Conservation (phyloP, 2,797 vertebrate genomes). For the Ciconia nigra region DNA sequence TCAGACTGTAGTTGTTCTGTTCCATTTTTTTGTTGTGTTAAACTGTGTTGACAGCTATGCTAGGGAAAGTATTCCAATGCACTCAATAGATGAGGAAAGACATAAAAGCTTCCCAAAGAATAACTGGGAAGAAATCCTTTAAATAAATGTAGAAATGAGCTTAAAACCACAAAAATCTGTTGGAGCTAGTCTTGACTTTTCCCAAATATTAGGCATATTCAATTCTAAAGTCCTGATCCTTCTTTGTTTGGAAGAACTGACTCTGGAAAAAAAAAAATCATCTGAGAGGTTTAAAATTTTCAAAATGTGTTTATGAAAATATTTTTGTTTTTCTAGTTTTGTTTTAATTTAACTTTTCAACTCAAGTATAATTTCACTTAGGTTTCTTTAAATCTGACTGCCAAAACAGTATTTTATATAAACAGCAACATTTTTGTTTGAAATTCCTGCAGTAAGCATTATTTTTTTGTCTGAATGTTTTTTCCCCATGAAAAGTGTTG, state of each 20-base stretch:
- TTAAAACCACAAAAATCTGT: not conserved
- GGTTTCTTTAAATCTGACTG: not conserved
- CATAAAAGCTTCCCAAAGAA: not conserved
- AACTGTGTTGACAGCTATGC: slow-evolving; percentile 8
- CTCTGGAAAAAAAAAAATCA: not conserved
- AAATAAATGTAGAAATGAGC: not conserved
- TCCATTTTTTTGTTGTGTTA: not conserved
- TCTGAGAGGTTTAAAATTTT: not conserved
- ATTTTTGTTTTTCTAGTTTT: not conserved
- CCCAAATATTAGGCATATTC: not conserved
- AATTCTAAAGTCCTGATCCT: not conserved
- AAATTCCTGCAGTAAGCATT: not conserved
- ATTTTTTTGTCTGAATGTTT: not conserved
- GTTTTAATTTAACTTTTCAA: not conserved
- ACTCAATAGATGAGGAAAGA: not conserved
- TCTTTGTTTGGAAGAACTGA: not conserved
- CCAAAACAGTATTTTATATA: not conserved
- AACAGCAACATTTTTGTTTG: not conserved
- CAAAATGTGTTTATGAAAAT: not conserved
- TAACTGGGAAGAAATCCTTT: not conserved
- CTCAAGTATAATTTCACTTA: not conserved
- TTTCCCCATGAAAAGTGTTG: not conserved
- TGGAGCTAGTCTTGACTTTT: not conserved
- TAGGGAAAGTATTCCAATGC: not conserved
- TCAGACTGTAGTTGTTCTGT: not conserved